Base-by-base conservation (phyloP, 1,140 invertebrate species). In the Anoplophora glabripennis region DNA sequence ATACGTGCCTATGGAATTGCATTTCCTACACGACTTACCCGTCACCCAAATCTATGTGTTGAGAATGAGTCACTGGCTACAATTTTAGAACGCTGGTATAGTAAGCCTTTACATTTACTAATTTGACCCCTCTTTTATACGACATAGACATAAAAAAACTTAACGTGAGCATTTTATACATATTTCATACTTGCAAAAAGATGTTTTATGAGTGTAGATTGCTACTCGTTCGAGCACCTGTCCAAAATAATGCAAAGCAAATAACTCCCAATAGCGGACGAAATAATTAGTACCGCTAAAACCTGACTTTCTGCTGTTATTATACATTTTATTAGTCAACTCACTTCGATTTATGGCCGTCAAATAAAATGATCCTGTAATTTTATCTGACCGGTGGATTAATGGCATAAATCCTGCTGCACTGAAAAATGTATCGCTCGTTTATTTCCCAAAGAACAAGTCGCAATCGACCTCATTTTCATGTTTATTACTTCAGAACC, bases 271-370 rank as follows among this genome's bases (percentile, higher is more conserved):
- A 17, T n/a, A 12, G 15, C 15, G 38, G 15, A 41, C n/a, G 15
- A 41, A 41, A 41, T 41, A 41, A 41, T 41, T 41, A 41, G n/a
- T 12, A 41, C 15, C 15, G n/a, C 15, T 41, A 41, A 41, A n/a
- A 41, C 15, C 38, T 15, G 15, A 41, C 38, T 28, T 28, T 28
- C 21, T 28, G 5, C 21, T 28, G 21, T 28, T 28, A 41, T 12
- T 15, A 41, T n/a, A 41, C 38, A 41, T 41, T 41, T 12, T 12
- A 41, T 41, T 15, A 41, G 38, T 41, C 15, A 41, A 41, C 38
- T 41, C n/a, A 41, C n/a, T 12, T 12, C n/a, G 38, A 12, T 41
- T 41, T 12, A 41, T 41, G 21, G 5, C 21, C 21, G 21, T 41
- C 15, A 41, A 41, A n/a, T 41, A 41, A 41, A 41, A 17, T 41